Evolutionary conservation across 2,113 vertebrate genomes (phyloP), one percentile per base, ranked within the genome.

Genomic region (Ctenomys sociabilis): DNA sequence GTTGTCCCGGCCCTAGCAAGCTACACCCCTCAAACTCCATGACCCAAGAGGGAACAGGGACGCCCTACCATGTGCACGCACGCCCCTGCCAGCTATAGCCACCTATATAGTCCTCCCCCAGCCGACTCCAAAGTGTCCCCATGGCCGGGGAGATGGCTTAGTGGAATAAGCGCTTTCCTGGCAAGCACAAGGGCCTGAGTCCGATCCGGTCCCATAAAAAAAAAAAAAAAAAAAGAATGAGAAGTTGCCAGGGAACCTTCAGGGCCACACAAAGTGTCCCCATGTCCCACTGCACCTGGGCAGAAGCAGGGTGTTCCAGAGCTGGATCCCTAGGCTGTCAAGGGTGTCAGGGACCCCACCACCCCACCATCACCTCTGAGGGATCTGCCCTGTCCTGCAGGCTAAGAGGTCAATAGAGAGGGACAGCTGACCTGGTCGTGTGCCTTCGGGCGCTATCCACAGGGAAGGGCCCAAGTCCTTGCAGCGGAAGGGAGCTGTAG

Each of bases 341-440:
- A 52, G 0, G 0, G 28, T 4, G 2, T 5, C 32, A 84, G 43
- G 49, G 85, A 40, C 52, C 81, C 80, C 19, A 21, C 16, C 10
- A 37, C 11, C 57, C 52, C 26, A 26, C n/a, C n/a, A 7, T 11
- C 85, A 70, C 86, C 37, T 37, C 75, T 54, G 13, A 52, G 85
- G 49, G 28, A 6, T 14, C 80, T 37, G 37, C 85, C 45, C 77
- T 21, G 7, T 37, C 32, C 66, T 1, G 66, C 4, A 0, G 61
- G 11, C 37, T 40, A 61, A 32, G 43, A 54, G 52, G 64, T 4
- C 37, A 75, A 24, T 21, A 24, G 21, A 8, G 72, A 19, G 24
- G 13, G 66, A 19, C 16, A 13, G 63, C 97, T 77, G 49, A 97
- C 97, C 97, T 96, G 90, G 24, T 64, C 10, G 40, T 7, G 32